phyloP scores from a whole-genome alignment of 2,113 vertebrate genomes.

The Syrrhaptes paradoxus region DNA sequence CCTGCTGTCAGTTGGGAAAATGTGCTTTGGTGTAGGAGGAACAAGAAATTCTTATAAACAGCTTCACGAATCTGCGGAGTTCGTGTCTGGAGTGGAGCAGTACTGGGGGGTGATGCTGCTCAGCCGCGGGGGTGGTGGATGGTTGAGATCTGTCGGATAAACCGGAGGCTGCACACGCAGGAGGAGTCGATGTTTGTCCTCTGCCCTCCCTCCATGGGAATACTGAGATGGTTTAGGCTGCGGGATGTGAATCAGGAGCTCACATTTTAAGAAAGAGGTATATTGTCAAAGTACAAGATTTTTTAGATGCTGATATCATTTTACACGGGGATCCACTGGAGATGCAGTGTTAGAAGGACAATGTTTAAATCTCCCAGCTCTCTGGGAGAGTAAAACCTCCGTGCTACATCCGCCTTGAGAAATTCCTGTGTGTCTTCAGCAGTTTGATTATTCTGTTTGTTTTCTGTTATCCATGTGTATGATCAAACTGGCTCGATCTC shows the following conservation, averaged over 20 bases:
- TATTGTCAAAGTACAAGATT: neutral
- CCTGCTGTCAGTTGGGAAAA: neutral
- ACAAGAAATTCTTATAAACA: neutral
- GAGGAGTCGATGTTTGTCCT: neutral
- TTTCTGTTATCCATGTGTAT: neutral
- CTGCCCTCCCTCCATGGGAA: neutral
- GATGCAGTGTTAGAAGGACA: neutral
- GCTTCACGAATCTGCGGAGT: fast-evolving
- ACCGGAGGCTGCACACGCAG: neutral
- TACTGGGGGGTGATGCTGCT: neutral
- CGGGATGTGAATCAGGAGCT: neutral
- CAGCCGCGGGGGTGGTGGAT: neutral
- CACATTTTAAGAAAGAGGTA: neutral
- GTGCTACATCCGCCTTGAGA: neutral
- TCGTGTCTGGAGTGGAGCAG: neutral
- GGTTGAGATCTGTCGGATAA: neutral
- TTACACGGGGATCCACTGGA: neutral
- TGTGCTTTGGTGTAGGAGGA: neutral
- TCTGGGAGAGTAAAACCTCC: fast-evolving
- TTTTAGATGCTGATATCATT: neutral
- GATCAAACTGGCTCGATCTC: neutral
- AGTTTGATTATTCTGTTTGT: neutral
- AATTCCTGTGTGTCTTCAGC: neutral
- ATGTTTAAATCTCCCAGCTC: neutral
- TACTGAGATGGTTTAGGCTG: neutral